Evolutionary conservation across 2,113 vertebrate species (phyloP).

Genomic region (Dolichallabes microphthalmus): DNA sequence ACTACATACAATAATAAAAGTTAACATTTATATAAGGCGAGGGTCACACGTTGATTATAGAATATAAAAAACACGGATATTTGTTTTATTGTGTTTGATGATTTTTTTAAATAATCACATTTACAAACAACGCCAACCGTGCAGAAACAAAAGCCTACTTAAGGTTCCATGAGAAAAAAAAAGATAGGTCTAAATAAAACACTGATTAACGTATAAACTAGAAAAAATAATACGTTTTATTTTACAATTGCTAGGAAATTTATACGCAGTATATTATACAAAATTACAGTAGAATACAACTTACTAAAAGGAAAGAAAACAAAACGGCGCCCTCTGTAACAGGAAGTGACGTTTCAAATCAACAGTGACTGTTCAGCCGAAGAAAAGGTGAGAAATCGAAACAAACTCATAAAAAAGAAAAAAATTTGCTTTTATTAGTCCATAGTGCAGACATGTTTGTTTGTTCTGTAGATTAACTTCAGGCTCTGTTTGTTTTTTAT

Average conservation of each 20-base stretch:
- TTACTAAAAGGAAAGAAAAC: neutral
- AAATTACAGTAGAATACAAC: neutral
- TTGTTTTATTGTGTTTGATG: neutral
- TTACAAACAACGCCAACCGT: neutral
- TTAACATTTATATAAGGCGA: neutral
- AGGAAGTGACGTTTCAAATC: conserved; percentile 7
- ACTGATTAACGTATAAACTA: neutral
- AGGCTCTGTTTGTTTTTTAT: neutral
- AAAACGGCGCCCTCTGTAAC: neutral
- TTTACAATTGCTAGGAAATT: neutral
- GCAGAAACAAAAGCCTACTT: neutral
- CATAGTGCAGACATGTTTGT: neutral
- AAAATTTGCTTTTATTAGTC: neutral
- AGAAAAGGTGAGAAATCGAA: conserved; percentile 20
- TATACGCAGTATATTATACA: neutral
- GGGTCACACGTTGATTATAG: no score
- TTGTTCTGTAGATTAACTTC: neutral
- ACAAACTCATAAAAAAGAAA: no score
- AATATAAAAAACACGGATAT: neutral
- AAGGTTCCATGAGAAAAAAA: neutral
- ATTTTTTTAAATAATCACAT: neutral
- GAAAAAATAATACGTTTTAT: no score
- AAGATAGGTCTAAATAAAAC: neutral
- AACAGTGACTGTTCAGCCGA: conserved; percentile 25
- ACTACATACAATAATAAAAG: neutral